These are phyloP conservation scores for Volucella bombylans DNA, from an alignment of 2,888 invertebrate species.

Conservation along the genomic window DNA sequence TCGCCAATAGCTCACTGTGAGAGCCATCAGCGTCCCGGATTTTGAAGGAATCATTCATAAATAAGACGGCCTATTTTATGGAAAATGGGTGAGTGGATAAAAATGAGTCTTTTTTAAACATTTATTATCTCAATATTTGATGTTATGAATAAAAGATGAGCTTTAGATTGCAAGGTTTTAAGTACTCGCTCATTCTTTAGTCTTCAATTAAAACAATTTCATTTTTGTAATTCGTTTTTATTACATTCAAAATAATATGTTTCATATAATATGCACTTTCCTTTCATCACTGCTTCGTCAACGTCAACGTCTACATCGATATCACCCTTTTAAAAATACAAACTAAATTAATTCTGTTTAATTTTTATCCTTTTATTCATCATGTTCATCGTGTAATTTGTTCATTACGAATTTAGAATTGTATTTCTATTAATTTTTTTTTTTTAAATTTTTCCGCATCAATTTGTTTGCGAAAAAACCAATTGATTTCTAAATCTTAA, in stretches of 20 bases:
- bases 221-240: constrained; percentile 57
- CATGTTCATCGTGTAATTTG: constrained; percentile 8
- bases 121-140: no score
- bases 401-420: neutral
- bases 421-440: constrained; percentile 23
- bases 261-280: constrained; percentile 68
- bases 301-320: constrained; percentile 49
- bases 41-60: no score
- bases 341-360: constrained; percentile 24
- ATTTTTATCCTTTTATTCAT: constrained; percentile 13
- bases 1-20: no score
- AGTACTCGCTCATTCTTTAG: no score
- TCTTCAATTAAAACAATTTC: constrained; percentile 2
- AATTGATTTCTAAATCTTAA: constrained; percentile 26
- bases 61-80: no score
- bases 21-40: no score
- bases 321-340: constrained; percentile 68
- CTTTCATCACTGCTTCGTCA: constrained; percentile 54
- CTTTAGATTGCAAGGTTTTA: no score
- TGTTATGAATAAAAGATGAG: no score
- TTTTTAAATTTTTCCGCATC: neutral
- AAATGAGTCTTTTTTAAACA: no score
- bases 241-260: constrained; percentile 70
- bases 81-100: no score
- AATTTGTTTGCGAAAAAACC: constrained; percentile 16